Base-by-base conservation (phyloP, 1,140 invertebrate species). In the Lepidurus packardi region DNA sequence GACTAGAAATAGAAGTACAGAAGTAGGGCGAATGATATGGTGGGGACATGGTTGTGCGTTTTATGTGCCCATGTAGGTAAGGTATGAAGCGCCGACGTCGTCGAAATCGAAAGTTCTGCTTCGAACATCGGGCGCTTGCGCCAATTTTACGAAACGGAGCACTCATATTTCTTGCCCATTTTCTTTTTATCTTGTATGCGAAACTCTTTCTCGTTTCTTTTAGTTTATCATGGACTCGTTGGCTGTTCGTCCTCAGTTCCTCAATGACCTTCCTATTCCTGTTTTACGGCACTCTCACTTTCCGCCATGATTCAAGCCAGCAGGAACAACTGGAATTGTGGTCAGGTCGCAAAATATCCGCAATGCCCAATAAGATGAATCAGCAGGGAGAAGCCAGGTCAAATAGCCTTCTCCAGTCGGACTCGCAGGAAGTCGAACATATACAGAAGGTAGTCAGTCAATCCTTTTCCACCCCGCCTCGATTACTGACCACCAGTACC, bases 261-360 rank as follows among this genome's bases (percentile, higher is more conserved):
- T 65, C 53, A 21, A 65, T 65, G 53, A 65, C 53, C 53, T 65
- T 65, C 53, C 53, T 65, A 21, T 65, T 65, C 53, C 53, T 65
- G 6, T 65, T 65, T 65, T 65, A 65, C 21, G 53, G 53, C 53
- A 65, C 16, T 65, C 21, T 65, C 21, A 65, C 53, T 65, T 65
- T 65, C n/a, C 53, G 53, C 16, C 21, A 13, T n/a, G 21, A 13
- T 21, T n/a, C 53, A 65, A 16, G 53, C 53, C 53, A 65, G 53
- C 16, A 65, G 13, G 9, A 65, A 0, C 53, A 65, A n/a, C 53
- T 65, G 13, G 53, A 65, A n/a, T 65, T 65, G n/a, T 65, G 53
- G 53, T 65, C 53, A 7, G 53, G 53, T 65, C 53, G 53, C 53
- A 65, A 21, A 65, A 65, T 65, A n/a, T 65, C 53, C 21, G 13